Evolutionary conservation across 2,797 vertebrate species (phyloP).

Genomic region (Eutrigla gurnardus): DNA sequence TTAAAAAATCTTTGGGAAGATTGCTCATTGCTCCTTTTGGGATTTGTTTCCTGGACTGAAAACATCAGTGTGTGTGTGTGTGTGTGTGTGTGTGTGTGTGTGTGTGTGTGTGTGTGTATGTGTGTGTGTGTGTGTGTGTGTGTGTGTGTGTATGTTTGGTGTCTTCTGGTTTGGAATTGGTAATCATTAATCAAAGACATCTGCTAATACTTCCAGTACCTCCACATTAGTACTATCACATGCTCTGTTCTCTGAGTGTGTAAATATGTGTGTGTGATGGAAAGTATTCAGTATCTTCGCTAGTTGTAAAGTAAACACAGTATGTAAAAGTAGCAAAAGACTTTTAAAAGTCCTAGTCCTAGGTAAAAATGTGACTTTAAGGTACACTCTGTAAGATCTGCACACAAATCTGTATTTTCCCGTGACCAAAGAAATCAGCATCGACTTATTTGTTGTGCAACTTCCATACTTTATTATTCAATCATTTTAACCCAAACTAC

Average conservation of each 20-base stretch:
- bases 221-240: slow-evolving; percentile 9
- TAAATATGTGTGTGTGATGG: not conserved
- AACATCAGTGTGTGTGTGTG: not conserved
- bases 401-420: no score
- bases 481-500: no score
- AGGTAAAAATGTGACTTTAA: not conserved
- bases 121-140: not conserved
- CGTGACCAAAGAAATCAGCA: no score
- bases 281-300: not conserved
- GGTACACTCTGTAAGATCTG: not conserved
- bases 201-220: slow-evolving; percentile 15
- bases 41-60: slow-evolving; percentile 1
- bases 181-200: slow-evolving; percentile 30
- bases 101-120: not conserved
- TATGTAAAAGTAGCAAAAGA: not conserved
- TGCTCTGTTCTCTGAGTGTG: not conserved
- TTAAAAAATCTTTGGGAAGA: slow-evolving; percentile 6
- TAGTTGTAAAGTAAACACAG: not conserved
- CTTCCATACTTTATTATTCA: no score
- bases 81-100: not conserved
- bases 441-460: no score
- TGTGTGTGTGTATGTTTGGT: not conserved
- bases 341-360: not conserved
- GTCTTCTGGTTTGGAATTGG: not conserved
- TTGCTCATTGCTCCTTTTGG: not conserved